Base-by-base conservation (phyloP, 1,140 invertebrate species). In the Magallana angulata region DNA sequence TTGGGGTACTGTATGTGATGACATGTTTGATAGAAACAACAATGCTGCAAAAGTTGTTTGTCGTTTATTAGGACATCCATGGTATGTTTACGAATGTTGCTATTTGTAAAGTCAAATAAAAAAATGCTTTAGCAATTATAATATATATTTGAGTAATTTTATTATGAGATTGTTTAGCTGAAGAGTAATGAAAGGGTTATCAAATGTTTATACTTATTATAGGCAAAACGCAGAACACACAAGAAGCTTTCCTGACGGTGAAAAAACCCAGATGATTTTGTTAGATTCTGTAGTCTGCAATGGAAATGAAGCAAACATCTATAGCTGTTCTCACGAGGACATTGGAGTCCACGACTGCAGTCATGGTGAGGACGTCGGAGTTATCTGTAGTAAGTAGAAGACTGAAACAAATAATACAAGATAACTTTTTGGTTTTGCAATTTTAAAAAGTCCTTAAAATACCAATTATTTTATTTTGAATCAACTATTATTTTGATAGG, bases 301-400 rank as follows among this genome's bases (percentile, higher is more conserved):
- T 62, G 60, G 60, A 62, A 62, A 62, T 62, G 60, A 62, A 62
- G 60, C 14, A 62, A 62, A 62, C n/a, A 62, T 62, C n/a, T 16
- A 62, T n/a, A 62, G 60, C 11, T 62, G 60, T 62, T 0, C 5
- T 12, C 60, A 62, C 60, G 6, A 6, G 0, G 14, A 62, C 5
- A 16, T 16, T 62, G 60, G 60, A 62, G 0, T 0, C 0, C 60
- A 62, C 11, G n/a, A 62, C 60, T 62, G 60, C 11, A 12, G 2
- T 16, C 60, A 62, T 62, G 1, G 0, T 62, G 60, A 62, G 14
- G 60, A 62, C n/a, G 60, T 62, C n/a, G 60, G 60, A 16, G 60
- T 62, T 16, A 62, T n/a, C 5, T 62, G 60, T n/a, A 62, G 60
- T 62, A 62, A 62, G 60, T 62, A 16, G 5, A 80, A 80, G 14